These are phyloP conservation scores for Tenthredo scrophulariae DNA, from an alignment of 2,888 invertebrate genomes.

Conservation along the genomic window DNA sequence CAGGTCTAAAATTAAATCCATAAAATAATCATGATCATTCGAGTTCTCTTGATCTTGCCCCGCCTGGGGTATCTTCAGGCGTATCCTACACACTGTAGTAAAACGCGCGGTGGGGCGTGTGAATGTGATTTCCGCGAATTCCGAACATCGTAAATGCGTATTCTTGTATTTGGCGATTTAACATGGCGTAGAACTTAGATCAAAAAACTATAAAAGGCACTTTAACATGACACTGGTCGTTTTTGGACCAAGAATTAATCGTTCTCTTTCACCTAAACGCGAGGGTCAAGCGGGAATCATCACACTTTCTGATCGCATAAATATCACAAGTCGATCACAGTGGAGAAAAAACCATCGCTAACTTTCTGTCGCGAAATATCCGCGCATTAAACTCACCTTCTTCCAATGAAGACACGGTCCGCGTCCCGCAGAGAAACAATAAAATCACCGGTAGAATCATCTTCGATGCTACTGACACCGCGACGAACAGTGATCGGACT, in stretches of 20 bases:
- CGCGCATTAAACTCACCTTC: conserved; percentile 17
- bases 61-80: neutral
- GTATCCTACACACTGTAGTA: neutral
- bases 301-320: neutral
- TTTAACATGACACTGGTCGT: neutral
- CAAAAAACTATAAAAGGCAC: neutral
- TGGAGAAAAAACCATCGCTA: neutral
- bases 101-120: neutral
- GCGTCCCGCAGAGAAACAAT: neutral
- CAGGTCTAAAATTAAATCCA: neutral
- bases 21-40: neutral
- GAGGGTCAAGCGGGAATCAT: neutral
- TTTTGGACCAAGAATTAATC: neutral
- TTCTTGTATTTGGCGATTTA: neutral
- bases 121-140: neutral
- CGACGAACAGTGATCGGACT: conserved; percentile 34
- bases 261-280: neutral
- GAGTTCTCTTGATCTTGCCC: neutral
- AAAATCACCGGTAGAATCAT: conserved; percentile 39
- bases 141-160: neutral
- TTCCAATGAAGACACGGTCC: neutral
- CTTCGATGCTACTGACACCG: conserved; percentile 22
- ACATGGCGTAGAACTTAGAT: neutral
- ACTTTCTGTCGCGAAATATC: neutral
- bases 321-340: neutral